Evolutionary conservation across 53 echinoderm and acorn worm species (phyloP), one percentile per base, ranked within the genome.

Genomic region (Paracentrotus lividus): DNA sequence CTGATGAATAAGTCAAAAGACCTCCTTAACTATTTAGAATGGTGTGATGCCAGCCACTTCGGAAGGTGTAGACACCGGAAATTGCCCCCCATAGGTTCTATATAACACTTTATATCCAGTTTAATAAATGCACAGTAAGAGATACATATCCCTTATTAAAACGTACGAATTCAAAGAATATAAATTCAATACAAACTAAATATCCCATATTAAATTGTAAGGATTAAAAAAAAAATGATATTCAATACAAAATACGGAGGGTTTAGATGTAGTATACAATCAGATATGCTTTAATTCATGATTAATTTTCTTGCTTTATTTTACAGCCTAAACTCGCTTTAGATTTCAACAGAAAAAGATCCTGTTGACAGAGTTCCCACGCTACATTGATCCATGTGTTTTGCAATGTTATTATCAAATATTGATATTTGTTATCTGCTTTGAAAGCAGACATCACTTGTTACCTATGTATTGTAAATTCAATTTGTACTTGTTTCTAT

Each of bases 1-100:
- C 85, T 26, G 51, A 85, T 85, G 85, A 89, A 89, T 89, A 89
- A 89, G 66, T 89, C 64, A 89, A 43, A 89, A 44, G 27, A 64
- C 89, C 88, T 89, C 64, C 86, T 61, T 43, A 58, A 58, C 89
- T 89, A 64, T 89, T 89, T 64, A 89, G 36, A 56, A 29, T 20
- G 44, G 89, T 89, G 65, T 64, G 43, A 58, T 38, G 14, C 65
- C 65, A 42, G 64, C 89, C 65, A 64, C 65, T 14, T 43, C n/a
- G 34, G 23, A 87, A 33, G 23, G 87, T 57, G 36, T 20, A 21
- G 57, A 49, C 49, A 54, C 10, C 51, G 21, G 87, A 18, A 34
- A 55, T 34, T 87, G 57, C 87, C 54, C 8, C 51, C 36, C 53
- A 87, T 3, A 20, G 87, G 54, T 57, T 87, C 7, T 0, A 55